Evolutionary conservation across 2,113 vertebrate species (phyloP), one percentile per base, ranked within the genome.

Genomic region (Triplophysa rosa): DNA sequence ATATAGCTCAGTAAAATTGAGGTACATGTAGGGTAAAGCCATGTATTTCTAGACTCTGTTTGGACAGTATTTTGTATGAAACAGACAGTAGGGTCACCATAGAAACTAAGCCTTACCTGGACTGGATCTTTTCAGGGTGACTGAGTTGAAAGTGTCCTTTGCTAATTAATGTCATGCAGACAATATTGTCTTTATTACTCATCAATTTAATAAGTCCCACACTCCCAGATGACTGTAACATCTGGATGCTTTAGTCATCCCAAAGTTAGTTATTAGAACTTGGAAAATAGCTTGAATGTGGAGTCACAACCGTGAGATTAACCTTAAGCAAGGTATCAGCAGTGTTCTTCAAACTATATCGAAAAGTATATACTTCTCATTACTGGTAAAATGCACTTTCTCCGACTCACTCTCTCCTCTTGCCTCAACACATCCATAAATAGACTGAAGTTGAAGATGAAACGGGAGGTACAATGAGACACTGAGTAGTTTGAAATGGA

Each of bases 361-460:
- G 37, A 64, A 67, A 82, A 54, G 52, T 68, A 21, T 47, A 40
- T 73, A 56, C 70, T 65, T 74, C 77, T 74, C 56, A 63, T 40
- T 74, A 65, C 40, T 64, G 64, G 52, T 78, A 45, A 73, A 82
- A 82, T 52, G 67, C 67, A 77, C 33, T 47, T 59, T 45, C 33
- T 65, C 33, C 42, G 33, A 9, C 62, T 78, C n/a, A 49, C 26
- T 54, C 37, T 40, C 37, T 63, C 54, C 63, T 63, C 24, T 29
- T 37, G 21, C 16, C 29, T 68, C 59, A 84, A 86, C 87, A 87
- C 86, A 81, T 88, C 87, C 85, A 90, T 88, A 91, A 92, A 90
- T 88, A 91, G 86, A 81, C 82, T 87, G 89, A 89, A 90, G 85
- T 86, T 11, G 88, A 91, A 87, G 87, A 87, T 91, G 89, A 92